Evolutionary conservation across 1,140 invertebrate species (phyloP).

Genomic region (Caerostris darwini): DNA sequence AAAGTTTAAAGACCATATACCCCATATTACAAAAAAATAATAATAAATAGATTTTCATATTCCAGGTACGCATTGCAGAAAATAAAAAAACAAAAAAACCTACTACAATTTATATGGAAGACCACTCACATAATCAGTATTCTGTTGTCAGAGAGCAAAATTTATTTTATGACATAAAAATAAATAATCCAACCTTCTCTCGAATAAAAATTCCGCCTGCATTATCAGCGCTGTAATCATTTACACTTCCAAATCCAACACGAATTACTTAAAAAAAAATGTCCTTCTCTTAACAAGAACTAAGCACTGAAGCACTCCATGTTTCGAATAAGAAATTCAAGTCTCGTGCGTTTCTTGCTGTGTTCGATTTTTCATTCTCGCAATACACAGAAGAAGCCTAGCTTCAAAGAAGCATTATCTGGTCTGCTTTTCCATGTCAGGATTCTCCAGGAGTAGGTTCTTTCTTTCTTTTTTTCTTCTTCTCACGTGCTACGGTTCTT

Average conservation of each 20-base stretch:
- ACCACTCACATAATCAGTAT: too few relatives aligned
- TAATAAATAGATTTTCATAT: too few relatives aligned
- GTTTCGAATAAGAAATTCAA: neutral
- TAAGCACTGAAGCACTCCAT: neutral
- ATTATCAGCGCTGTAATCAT: neutral
- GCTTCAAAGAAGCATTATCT: constrained; percentile 19
- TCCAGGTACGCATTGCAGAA: too few relatives aligned
- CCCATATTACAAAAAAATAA: too few relatives aligned
- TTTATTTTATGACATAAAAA: too few relatives aligned
- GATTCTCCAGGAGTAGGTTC: neutral
- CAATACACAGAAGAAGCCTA: neutral
- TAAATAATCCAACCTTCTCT: too few relatives aligned
- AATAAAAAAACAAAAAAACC: too few relatives aligned
- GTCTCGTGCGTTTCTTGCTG: neutral
- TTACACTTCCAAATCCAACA: neutral
- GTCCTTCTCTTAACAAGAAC: neutral
- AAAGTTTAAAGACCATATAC: too few relatives aligned
- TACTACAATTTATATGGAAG: too few relatives aligned
- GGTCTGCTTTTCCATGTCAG: constrained; percentile 25
- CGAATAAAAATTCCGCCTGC: too few relatives aligned
- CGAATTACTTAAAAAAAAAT: neutral
- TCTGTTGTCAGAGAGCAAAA: too few relatives aligned
- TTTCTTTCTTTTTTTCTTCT: neutral
- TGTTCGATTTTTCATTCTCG: neutral
- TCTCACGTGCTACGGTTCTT: neutral